These are phyloP conservation scores for Zophobas morio DNA, from an alignment of 1,140 invertebrate genomes.

Conservation along the genomic window DNA sequence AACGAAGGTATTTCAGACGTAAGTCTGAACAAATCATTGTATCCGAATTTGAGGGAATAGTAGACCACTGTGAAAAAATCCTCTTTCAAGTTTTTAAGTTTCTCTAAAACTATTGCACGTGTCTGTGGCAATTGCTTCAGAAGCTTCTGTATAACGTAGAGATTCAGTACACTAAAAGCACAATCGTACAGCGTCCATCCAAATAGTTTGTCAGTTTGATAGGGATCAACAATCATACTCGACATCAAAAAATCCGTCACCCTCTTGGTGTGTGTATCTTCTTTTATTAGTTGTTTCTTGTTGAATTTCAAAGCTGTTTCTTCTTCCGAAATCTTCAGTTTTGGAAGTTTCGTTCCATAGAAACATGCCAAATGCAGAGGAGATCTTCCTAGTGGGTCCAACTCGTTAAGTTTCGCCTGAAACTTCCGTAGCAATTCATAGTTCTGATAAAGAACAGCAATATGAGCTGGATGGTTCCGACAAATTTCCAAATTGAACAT, in stretches of 20 bases:
- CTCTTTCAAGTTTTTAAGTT: background rate
- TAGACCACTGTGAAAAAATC: background rate
- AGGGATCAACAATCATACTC: background rate
- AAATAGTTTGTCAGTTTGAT: background rate
- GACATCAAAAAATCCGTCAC: background rate
- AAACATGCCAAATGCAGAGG: background rate
- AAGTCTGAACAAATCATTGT: background rate
- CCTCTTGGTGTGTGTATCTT: background rate
- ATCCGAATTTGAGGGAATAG: slow-evolving; percentile 8
- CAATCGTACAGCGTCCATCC: slow-evolving; percentile 3
- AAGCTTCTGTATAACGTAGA: background rate
- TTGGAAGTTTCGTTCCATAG: background rate
- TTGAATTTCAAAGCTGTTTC: background rate
- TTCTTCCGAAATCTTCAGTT: background rate
- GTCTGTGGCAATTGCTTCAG: background rate
- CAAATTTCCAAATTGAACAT: slow-evolving; percentile 19
- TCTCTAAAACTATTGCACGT: background rate
- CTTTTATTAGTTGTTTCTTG: background rate
- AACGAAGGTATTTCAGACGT: background rate
- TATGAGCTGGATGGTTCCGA: slow-evolving; percentile 9
- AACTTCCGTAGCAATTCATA: background rate
- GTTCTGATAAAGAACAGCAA: slow-evolving; percentile 14
- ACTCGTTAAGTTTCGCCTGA: background rate
- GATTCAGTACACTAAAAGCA: background rate
- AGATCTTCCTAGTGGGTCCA: background rate